Base-by-base conservation (phyloP, 2,113 vertebrate genomes). In the Chroicocephalus ridibundus region DNA sequence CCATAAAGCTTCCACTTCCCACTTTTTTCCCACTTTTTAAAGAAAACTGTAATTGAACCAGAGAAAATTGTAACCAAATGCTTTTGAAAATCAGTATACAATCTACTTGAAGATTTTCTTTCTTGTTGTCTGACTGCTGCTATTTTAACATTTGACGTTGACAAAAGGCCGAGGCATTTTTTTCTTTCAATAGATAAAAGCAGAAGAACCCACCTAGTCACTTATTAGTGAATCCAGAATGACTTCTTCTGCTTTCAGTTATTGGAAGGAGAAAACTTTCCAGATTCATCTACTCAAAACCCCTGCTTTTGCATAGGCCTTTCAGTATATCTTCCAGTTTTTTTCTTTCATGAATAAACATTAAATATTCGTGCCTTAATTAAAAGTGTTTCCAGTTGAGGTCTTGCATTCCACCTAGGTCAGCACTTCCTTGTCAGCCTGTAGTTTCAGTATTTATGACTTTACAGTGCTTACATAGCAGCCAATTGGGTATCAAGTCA, bases 361-460 rank as follows among this genome's bases (percentile, higher is more conserved):
- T 88, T 94, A 93, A 90, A 92, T 88, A 94, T 95, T 82, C 1
- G 16, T 49, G 57, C 38, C 60, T 90, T 93, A 92, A 93, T 96
- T 95, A 93, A 76, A 96, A 84, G 52, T 90, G 77, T 92, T 97
- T 97, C 95, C 96, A 94, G 54, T 70, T 66, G 66, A 88, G 75
- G 66, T 94, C 91, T 94, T 96, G 62, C 60, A 52, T 96, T 94
- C 86, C 74, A 15, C 71, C 74, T 94, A 16, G 0, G 70, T 58
- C 9, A 0, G 57, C 36, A 93, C 60, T 68, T 90, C 82, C 60
- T 66, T 44, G 74, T 82, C 76, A 84, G 57, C 62, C 61, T 51
- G 42, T 54, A 80, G 42, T 64, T 93, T 92, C 88, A 94, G 92
- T 95, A 94, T 94, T 90, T 96, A 92, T 84, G 74, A 92, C 83